A percentile compares a stretch with the other conserved stretches of the same genome.
Conservation (phyloP, 2,888 invertebrate species). For the Metopia argyrocephala region DNA sequence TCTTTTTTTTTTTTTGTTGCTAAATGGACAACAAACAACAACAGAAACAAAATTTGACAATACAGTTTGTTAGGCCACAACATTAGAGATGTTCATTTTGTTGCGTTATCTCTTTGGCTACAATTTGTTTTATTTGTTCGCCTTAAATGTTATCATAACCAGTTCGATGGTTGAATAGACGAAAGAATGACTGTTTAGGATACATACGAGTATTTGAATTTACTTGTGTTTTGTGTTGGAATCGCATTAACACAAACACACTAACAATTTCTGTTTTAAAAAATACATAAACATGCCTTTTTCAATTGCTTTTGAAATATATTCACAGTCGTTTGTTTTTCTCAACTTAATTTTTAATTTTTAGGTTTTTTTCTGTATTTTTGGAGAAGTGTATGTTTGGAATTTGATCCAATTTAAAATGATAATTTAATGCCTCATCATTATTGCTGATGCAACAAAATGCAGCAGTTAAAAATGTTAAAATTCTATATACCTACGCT, state of each 20-base stretch:
- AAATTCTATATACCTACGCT: too few species aligned
- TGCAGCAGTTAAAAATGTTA: background rate
- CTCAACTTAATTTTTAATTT: constrained; percentile 32
- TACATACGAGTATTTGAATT: constrained; percentile 7
- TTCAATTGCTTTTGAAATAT: constrained; percentile 16
- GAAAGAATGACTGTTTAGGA: background rate
- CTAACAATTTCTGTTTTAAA: background rate
- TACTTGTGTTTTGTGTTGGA: background rate
- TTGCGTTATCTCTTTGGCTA: background rate
- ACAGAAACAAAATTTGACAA: constrained; percentile 18
- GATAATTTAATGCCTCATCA: constrained; percentile 52
- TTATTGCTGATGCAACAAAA: background rate
- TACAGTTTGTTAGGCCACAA: constrained; percentile 41
- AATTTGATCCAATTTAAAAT: constrained; percentile 40
- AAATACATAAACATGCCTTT: constrained; percentile 12
- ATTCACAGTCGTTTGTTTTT: background rate
- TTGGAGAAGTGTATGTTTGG: background rate
- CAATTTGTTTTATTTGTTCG: constrained; percentile 1
- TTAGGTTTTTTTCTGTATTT: background rate
- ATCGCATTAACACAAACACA: background rate
- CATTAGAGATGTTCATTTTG: constrained; percentile 16
- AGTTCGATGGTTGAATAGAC: background rate
- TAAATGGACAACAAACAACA: background rate
- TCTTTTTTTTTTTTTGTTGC: background rate
- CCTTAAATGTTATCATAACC: background rate